Evolutionary conservation across 2,797 vertebrate species (phyloP), one percentile per base, ranked within the genome.

Genomic region (Meriones psammophilus): DNA sequence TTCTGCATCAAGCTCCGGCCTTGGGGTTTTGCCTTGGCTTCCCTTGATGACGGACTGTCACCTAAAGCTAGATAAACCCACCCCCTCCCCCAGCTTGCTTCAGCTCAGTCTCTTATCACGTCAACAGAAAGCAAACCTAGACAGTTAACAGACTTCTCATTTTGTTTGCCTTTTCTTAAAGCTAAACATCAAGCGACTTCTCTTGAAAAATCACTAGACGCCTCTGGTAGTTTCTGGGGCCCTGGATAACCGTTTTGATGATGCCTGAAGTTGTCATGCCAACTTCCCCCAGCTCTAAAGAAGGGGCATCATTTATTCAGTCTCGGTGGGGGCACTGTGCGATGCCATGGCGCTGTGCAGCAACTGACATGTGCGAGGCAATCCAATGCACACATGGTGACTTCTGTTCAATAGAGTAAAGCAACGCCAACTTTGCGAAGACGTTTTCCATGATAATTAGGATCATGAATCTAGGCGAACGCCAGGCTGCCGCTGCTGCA

Each of bases 141-240:
- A 69, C 33, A 26, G 28, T 87, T 89, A 94, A 87, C 84, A 89
- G 83, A 86, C n/a, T 93, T 81, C 81, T n/a, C 64, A 87, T 79
- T 96, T 86, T 9, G 24, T 76, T 91, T 95, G 76, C 54, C 50
- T 46, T 96, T 91, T 87, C n/a, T 50, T 77, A 78, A 94, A 86
- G 79, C 42, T 88, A 66, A 88, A 93, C 1, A 1, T 58, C 76
- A 91, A 83, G 26, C 28, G 56, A n/a, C 26, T 93, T 84, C 60
- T 89, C 78, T 33, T 64, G 77, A 92, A 92, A 42, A 78, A 87
- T 24, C 69, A 76, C 74, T 60, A 83, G 76, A 87, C 58, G 66
- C 18, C 46, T 66, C n/a, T 42, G 58, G 88, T 84, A 71, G 89
- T 73, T 62, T 95, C 73, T 84, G 8, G 39, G 88, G 71, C 8